Evolutionary conservation across 2,888 invertebrate species (phyloP).

Genomic region (Philereme vetulata): DNA sequence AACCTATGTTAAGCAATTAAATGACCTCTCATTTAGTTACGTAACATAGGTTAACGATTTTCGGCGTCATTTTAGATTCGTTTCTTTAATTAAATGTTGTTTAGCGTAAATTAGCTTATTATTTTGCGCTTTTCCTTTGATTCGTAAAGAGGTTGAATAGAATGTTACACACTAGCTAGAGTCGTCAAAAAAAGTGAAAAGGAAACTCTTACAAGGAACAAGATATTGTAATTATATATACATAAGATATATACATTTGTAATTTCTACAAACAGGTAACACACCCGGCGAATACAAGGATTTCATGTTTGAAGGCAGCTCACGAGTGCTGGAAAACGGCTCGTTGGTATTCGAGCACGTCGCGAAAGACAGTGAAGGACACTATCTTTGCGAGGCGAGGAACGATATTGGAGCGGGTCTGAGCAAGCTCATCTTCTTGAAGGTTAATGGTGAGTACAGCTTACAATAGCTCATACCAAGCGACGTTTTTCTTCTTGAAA

Average conservation of each 20-base stretch:
- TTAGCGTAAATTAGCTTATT: too few relatives aligned
- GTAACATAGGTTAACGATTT: too few relatives aligned
- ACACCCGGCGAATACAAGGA: conserved; percentile 92
- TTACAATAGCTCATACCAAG: not conserved
- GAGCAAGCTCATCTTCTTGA: conserved; percentile 95
- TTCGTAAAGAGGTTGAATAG: too few relatives aligned
- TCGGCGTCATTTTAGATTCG: too few relatives aligned
- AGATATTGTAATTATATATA: too few relatives aligned
- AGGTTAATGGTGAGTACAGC: conserved; percentile 91
- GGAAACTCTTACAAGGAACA: not conserved
- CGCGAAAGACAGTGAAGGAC: conserved; percentile 94
- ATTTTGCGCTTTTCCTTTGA: too few relatives aligned
- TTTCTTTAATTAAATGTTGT: too few relatives aligned
- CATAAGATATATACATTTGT: too few relatives aligned
- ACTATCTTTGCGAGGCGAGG: conserved; percentile 96
- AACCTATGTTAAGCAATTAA: too few relatives aligned
- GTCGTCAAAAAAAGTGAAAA: not conserved
- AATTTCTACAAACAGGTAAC: conserved; percentile 72
- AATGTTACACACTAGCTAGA: too few relatives aligned
- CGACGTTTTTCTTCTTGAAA: not conserved
- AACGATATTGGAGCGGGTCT: conserved; percentile 96
- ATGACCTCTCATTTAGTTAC: too few relatives aligned
- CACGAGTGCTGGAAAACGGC: conserved; percentile 91
- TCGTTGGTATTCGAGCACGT: conserved; percentile 92
- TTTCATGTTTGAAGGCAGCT: conserved; percentile 90